Evolutionary conservation across 2,888 invertebrate genomes (phyloP), one percentile per base, ranked within the genome.

Genomic region (Meiosimyza decipiens): DNA sequence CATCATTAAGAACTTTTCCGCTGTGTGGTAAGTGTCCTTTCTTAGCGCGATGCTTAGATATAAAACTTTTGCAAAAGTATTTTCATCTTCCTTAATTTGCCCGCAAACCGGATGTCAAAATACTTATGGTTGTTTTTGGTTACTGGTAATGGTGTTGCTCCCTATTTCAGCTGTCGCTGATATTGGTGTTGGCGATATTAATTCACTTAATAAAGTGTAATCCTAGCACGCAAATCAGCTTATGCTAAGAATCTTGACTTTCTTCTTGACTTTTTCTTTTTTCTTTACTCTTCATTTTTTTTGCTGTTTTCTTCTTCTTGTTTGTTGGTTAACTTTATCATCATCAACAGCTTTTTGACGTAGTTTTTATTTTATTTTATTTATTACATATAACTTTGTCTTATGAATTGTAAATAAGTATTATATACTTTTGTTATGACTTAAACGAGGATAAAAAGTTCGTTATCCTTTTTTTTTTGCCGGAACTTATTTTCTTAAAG

Each of bases 201-300:
- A 70, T 70, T 70, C 70, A 62, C 52, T 70, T 62, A 70, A 63
- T 52, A 70, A 70, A 70, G 52, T 70, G 70, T 70, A 70, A 70
- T 70, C 63, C 63, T n/a, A 63, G 52, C 70, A 70, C 54, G 63
- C 63, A 70, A 63, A 62, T 70, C 70, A 70, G 62, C 62, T 63
- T 54, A 70, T 47, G 67, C 22, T 57, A 18, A 67, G 57, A 67
- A 57, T 18, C 47, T 67, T 22, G 13, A 22, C 33, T 22, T 33
- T 40, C 9, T 40, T 6, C 40, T 40, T 40, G 40, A 40, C 40
- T 40, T 9, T 40, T 40, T 40, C 2, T 40, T 40, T 40, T 7
- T 40, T 40, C 22, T 40, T 40, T 40, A 4, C 40, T 40, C 1
- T 6, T 6, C 40, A 40, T 7, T 40, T 40, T 40, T 28, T 28